Conservation (phyloP, 1,140 invertebrate species). For the Hetaerina americana region DNA sequence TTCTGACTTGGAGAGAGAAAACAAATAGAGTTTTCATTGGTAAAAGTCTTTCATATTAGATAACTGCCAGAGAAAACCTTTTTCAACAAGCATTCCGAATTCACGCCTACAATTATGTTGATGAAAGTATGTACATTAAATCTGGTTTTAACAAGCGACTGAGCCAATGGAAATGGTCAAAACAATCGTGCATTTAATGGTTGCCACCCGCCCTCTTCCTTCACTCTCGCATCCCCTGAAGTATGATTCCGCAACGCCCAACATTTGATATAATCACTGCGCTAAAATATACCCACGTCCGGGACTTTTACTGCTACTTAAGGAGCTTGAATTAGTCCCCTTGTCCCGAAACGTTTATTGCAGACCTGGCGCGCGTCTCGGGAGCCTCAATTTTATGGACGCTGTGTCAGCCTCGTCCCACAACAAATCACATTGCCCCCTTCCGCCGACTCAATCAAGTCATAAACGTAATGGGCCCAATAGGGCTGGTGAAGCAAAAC, state of each 20-base stretch:
- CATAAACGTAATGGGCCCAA: too few species aligned
- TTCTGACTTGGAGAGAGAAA: too few species aligned
- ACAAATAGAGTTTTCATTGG: too few species aligned
- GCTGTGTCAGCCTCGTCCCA: not conserved
- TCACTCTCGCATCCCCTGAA: not conserved
- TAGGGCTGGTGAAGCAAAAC: too few species aligned
- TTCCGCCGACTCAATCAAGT: not conserved
- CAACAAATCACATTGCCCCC: not conserved
- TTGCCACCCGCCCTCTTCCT: too few species aligned
- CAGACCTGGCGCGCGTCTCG: not conserved
- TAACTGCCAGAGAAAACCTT: too few species aligned
- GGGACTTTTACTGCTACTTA: not conserved
- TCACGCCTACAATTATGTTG: too few species aligned
- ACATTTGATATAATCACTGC: not conserved
- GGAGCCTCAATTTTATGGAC: not conserved
- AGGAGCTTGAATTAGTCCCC: not conserved
- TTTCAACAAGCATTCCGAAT: too few species aligned
- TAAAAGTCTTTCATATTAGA: too few species aligned
- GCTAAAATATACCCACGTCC: not conserved
- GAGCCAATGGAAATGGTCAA: not conserved
- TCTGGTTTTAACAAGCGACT: not conserved
- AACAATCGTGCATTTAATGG: too few species aligned
- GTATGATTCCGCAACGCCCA: not conserved
- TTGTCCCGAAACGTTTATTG: not conserved
- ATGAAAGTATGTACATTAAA: too few species aligned